Evolutionary conservation across 2,797 vertebrate genomes (phyloP).

Genomic region (Fundulus diaphanus): DNA sequence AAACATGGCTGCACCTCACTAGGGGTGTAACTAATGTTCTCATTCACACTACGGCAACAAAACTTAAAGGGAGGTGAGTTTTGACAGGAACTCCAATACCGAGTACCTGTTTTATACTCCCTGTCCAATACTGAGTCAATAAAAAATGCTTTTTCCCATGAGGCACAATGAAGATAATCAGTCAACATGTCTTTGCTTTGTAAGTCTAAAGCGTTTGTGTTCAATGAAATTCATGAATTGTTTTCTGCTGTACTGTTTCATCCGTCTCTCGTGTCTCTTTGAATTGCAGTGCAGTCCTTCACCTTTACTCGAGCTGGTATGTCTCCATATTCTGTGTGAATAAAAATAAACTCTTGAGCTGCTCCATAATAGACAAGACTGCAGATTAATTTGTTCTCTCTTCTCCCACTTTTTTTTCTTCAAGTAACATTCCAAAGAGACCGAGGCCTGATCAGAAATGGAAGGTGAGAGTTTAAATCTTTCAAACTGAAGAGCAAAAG

Average conservation of each 20-base stretch:
- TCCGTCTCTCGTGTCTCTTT: slow-evolving; percentile 34
- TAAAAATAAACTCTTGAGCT: neutral
- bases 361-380: slow-evolving; percentile 14
- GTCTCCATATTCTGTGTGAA: slow-evolving; percentile 26
- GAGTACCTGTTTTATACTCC: too few relatives aligned
- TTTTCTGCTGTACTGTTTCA: slow-evolving; percentile 8
- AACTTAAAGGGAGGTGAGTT: too few relatives aligned
- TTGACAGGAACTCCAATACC: too few relatives aligned
- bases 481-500: slow-evolving; percentile 17
- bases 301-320: slow-evolving; percentile 88
- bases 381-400: slow-evolving; percentile 1
- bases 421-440: slow-evolving; percentile 95
- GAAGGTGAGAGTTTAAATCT: slow-evolving; percentile 83
- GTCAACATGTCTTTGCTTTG: neutral
- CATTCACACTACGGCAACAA: too few relatives aligned
- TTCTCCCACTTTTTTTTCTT: slow-evolving; percentile 10
- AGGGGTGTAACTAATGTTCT: too few relatives aligned
- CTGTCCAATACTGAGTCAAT: too few relatives aligned
- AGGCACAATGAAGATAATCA: slow-evolving; percentile 14
- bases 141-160: too few relatives aligned
- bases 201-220: neutral
- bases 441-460: slow-evolving; percentile 94
- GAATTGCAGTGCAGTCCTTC: slow-evolving; percentile 87
- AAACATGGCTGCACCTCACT: neutral
- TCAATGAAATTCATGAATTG: slow-evolving; percentile 3